Percentiles rank a stretch among this genome's conserved stretches.
phyloP scores from a whole-genome alignment of 2,113 vertebrate genomes.

The Nerophis lumbriciformis region DNA sequence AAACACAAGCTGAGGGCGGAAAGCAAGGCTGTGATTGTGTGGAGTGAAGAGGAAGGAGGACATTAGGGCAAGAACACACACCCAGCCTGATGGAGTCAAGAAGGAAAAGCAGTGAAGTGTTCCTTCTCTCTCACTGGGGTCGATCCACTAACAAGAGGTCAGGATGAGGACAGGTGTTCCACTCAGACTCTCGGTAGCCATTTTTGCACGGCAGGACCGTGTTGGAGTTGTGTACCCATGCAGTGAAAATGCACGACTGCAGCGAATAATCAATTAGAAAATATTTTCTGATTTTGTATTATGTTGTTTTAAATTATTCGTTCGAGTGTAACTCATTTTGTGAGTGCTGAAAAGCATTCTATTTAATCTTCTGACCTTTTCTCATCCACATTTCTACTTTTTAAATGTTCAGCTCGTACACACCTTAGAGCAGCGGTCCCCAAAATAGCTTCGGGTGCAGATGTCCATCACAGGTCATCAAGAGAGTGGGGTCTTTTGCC shows the following conservation, averaged over 20 bases:
- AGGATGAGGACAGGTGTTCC: conserved; percentile 51
- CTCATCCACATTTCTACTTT: too few species aligned
- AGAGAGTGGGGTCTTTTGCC: too few species aligned
- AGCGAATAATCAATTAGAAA: not conserved
- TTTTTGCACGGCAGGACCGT: conserved; percentile 35
- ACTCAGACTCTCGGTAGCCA: conserved; percentile 46
- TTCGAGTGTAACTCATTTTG: too few species aligned
- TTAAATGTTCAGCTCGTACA: too few species aligned
- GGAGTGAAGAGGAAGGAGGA: not conserved
- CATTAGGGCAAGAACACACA: not conserved
- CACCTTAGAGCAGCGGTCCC: too few species aligned
- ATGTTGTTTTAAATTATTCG: too few species aligned
- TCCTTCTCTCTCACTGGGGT: conserved; percentile 37
- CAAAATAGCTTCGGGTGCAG: too few species aligned
- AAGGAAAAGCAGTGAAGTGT: conserved; percentile 33
- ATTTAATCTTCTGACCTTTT: too few species aligned
- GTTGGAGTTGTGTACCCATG: conserved; percentile 32
- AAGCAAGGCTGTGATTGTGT: conserved; percentile 9
- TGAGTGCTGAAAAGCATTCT: too few species aligned
- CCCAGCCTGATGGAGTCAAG: conserved; percentile 5
- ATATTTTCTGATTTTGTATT: too few species aligned
- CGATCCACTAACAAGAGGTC: conserved; percentile 56
- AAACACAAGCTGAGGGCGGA: conserved; percentile 13
- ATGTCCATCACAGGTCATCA: too few species aligned
- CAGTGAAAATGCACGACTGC: conserved; percentile 16